These are phyloP conservation scores for Myiopsitta monachus DNA, from an alignment of 2,113 vertebrate species.

Conservation along the genomic window DNA sequence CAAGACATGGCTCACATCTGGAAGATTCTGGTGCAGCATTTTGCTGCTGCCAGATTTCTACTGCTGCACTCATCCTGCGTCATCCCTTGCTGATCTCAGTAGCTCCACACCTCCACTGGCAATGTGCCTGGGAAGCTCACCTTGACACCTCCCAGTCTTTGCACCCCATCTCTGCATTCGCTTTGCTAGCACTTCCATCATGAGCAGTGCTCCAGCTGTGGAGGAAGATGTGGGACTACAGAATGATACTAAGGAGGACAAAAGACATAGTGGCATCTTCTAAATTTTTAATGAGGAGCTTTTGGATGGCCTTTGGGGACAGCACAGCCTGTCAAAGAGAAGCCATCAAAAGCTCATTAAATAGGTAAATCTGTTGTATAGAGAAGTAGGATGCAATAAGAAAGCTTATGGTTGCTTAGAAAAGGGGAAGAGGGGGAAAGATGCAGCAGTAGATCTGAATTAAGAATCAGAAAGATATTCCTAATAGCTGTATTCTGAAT, in stretches of 20 bases:
- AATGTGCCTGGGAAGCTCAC: neutral
- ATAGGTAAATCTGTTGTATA: neutral
- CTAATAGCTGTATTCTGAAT: neutral
- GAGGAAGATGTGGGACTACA: neutral
- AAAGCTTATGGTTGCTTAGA: neutral
- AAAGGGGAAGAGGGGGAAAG: neutral
- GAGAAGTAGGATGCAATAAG: neutral
- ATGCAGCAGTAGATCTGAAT: neutral
- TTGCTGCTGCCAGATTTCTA: neutral
- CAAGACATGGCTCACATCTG: neutral
- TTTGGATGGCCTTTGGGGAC: neutral
- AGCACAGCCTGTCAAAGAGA: neutral
- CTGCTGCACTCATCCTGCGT: rapidly evolving
- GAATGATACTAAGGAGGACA: rapidly evolving
- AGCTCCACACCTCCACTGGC: neutral
- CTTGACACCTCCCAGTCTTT: neutral
- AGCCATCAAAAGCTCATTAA: neutral
- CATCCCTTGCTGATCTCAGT: neutral
- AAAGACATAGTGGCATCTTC: neutral
- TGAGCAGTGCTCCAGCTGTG: neutral
- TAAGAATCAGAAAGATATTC: neutral
- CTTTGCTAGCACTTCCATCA: neutral
- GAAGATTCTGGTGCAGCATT: neutral
- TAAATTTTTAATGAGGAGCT: neutral
- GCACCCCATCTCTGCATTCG: neutral